phyloP scores from a whole-genome alignment of 2,888 invertebrate genomes.

The Meghimatium bilineatum region DNA sequence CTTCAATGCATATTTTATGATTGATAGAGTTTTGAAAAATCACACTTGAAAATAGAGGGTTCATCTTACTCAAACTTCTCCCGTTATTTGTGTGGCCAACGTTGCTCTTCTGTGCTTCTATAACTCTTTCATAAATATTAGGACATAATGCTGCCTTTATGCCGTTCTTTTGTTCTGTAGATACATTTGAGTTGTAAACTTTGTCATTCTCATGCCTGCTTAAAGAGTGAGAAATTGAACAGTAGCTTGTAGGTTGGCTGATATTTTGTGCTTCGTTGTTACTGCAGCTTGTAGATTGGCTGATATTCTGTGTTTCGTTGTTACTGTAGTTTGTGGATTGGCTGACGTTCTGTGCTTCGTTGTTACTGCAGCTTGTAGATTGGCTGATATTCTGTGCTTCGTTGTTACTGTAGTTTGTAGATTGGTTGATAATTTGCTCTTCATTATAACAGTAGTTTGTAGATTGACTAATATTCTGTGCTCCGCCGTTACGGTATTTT shows the following conservation, averaged over 20 bases:
- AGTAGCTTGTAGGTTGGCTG: not conserved
- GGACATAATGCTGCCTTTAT: not conserved
- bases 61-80: not conserved
- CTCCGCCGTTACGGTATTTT: not conserved
- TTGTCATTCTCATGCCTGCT: not conserved
- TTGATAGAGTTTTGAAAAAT: conserved; percentile 17
- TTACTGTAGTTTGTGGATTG: not conserved
- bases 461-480: not conserved
- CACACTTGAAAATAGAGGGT: not conserved
- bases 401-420: no score
- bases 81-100: not conserved
- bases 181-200: not conserved
- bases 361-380: not conserved
- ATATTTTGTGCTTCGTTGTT: not conserved
- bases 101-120: not conserved
- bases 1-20: not conserved
- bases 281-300: not conserved
- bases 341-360: not conserved
- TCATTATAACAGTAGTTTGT: not conserved
- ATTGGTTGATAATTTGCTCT: not conserved
- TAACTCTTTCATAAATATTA: not conserved
- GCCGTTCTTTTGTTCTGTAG: not conserved
- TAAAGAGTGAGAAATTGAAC: not conserved
- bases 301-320: not conserved
- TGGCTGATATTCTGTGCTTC: not conserved